phyloP scores from a whole-genome alignment of 2,888 invertebrate species.

The Perizoma flavofasciatum region DNA sequence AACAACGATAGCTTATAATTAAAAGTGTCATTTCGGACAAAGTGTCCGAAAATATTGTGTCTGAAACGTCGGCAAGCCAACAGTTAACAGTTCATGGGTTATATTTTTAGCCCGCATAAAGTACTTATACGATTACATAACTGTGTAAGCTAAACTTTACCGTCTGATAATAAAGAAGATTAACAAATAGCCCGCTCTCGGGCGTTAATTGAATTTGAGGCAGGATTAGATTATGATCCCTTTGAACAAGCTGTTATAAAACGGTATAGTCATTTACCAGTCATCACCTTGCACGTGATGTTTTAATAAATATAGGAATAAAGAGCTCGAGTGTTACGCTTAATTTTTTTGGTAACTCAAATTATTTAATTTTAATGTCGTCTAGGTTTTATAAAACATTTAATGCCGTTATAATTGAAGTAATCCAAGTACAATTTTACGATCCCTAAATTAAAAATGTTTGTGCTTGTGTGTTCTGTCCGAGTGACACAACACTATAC shows the following conservation, averaged over 20 bases:
- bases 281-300: neutral
- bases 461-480: constrained; percentile 17
- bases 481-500: constrained; percentile 46
- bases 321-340: constrained; percentile 3
- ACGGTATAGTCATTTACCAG: constrained; percentile 36
- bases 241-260: constrained; percentile 42
- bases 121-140: constrained; percentile 19
- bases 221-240: constrained; percentile 39
- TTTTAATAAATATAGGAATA: neutral
- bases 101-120: constrained; percentile 56
- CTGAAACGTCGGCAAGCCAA: no score
- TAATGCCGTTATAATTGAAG: constrained; percentile 4
- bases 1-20: neutral
- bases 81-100: constrained; percentile 12
- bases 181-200: constrained; percentile 57
- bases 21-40: no score
- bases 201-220: constrained; percentile 63
- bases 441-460: constrained; percentile 1
- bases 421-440: neutral
- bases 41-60: no score
- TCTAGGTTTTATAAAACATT: no score
- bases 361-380: constrained; percentile 59
- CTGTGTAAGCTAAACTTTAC: constrained; percentile 52
- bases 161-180: constrained; percentile 59
- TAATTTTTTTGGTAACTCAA: constrained; percentile 9